A percentile compares a stretch with the other conserved stretches of the same genome.
These are phyloP conservation scores for Catonia carolina DNA, from an alignment of 2,888 invertebrate genomes.

Conservation along the genomic window DNA sequence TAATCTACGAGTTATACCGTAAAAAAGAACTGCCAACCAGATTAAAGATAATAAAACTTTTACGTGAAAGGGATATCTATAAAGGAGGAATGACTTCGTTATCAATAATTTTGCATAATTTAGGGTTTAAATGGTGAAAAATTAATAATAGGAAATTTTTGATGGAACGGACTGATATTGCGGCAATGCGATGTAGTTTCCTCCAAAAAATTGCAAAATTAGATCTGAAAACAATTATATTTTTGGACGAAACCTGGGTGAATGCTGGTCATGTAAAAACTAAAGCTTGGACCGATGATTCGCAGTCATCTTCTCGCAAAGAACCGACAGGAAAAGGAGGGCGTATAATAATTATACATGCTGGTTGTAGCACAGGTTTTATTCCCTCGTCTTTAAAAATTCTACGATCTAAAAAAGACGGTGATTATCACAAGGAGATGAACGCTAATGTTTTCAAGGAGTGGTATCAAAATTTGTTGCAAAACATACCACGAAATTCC, in stretches of 20 bases:
- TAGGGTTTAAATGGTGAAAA: background rate
- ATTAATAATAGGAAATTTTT: too few species aligned
- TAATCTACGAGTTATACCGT: background rate
- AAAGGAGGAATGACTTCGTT: background rate
- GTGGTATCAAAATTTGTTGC: too few species aligned
- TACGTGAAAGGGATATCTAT: background rate
- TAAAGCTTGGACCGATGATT: conserved; percentile 5
- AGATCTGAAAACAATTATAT: conserved; percentile 1
- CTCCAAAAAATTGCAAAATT: conserved; percentile 3
- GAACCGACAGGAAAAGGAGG: conserved; percentile 7
- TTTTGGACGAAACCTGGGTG: conserved; percentile 18
- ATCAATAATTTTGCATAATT: background rate
- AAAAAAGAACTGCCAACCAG: background rate
- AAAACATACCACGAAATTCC: too few species aligned
- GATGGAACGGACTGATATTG: conserved; percentile 5
- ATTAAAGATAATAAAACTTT: background rate
- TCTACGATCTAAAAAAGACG: too few species aligned
- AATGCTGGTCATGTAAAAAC: conserved; percentile 5
- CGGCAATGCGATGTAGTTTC: conserved; percentile 13
- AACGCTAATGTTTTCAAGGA: background rate
- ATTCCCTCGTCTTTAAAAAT: too few species aligned
- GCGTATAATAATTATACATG: conserved; percentile 10
- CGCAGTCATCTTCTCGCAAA: background rate
- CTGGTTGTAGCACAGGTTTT: background rate
- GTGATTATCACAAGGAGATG: conserved; percentile 12